Evolutionary conservation across 2,797 vertebrate genomes (phyloP).

Genomic region (Peromyscus aztecus): DNA sequence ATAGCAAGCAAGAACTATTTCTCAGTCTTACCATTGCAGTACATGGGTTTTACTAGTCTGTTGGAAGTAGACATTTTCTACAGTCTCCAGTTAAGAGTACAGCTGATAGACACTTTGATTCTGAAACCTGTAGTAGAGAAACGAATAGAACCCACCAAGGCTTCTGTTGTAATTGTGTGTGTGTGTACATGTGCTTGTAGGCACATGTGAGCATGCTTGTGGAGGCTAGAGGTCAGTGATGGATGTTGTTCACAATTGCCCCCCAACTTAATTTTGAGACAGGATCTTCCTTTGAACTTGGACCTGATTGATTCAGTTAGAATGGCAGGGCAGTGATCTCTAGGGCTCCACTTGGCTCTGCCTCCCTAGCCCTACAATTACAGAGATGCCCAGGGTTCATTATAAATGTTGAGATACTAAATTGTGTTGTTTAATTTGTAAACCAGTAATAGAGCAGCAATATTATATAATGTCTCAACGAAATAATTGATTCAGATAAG

Average conservation of each 20-base stretch:
- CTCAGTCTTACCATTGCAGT: background rate
- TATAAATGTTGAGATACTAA: background rate
- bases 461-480: background rate
- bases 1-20: background rate
- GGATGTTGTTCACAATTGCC: background rate
- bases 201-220: background rate
- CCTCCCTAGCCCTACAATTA: background rate
- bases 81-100: background rate
- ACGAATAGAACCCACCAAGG: background rate
- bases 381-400: background rate
- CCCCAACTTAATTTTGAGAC: background rate
- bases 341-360: background rate
- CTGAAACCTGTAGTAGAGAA: background rate
- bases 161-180: background rate
- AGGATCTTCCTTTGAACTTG: background rate
- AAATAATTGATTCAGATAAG: constrained; percentile 35
- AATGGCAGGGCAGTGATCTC: background rate
- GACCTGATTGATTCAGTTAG: background rate
- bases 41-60: background rate
- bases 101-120: background rate
- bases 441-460: background rate
- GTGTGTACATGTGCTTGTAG: background rate
- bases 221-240: background rate
- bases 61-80: background rate
- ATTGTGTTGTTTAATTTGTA: constrained; percentile 33